phyloP scores from a whole-genome alignment of 2,113 vertebrate species.

The Lamprologus ornatipinnis region DNA sequence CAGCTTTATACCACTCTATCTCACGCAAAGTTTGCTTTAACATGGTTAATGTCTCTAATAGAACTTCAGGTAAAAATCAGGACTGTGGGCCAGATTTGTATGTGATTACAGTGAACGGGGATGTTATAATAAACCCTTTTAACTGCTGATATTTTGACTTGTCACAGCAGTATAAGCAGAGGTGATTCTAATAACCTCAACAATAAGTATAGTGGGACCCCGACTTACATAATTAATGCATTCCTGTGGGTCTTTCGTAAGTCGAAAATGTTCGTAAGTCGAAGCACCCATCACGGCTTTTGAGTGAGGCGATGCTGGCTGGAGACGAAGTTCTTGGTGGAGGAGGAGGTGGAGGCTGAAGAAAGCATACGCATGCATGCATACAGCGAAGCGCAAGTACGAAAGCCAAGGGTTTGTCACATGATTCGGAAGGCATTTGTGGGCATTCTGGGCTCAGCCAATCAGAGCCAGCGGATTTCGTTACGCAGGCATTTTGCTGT shows the following conservation, averaged over 20 bases:
- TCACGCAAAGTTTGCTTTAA: background rate
- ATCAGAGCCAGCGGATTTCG: fast-evolving
- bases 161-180: background rate
- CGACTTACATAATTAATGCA: fast-evolving
- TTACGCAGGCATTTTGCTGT: background rate
- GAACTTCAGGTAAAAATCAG: background rate
- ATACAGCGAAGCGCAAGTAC: background rate
- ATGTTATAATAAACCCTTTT: background rate
- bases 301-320: background rate
- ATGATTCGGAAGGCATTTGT: background rate
- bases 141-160: background rate
- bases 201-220: background rate
- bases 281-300: fast-evolving
- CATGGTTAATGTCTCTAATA: background rate
- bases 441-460: background rate
- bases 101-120: background rate
- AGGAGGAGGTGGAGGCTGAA: background rate
- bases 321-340: background rate
- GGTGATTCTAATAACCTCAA: background rate
- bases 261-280: fast-evolving
- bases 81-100: background rate
- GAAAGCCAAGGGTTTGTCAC: background rate
- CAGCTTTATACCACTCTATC: background rate
- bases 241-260: fast-evolving
- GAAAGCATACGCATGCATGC: background rate